phyloP scores from a whole-genome alignment of 2,888 invertebrate species.

The Lottia scabra region DNA sequence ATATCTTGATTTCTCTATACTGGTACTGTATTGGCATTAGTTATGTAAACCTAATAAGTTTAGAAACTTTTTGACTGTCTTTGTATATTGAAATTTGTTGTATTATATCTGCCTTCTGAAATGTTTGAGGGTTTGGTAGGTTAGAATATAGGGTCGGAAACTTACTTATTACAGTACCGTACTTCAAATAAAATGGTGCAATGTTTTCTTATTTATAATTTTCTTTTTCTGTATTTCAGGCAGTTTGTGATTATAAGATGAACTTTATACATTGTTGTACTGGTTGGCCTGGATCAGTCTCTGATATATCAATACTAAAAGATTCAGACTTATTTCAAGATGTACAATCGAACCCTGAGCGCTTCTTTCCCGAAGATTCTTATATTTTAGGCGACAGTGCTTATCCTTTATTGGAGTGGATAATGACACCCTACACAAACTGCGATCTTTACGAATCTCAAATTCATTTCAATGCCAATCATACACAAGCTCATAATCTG shows the following conservation, averaged over 20 bases:
- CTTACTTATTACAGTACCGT: too few species aligned
- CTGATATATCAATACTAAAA: slow-evolving; percentile 19
- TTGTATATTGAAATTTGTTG: too few species aligned
- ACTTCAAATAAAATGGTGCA: too few species aligned
- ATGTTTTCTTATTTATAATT: too few species aligned
- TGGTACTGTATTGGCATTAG: too few species aligned
- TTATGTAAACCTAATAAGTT: too few species aligned
- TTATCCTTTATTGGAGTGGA: slow-evolving; percentile 23
- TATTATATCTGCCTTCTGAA: too few species aligned
- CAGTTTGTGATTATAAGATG: slow-evolving; percentile 25
- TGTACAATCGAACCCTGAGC: slow-evolving; percentile 2
- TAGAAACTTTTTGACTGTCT: too few species aligned
- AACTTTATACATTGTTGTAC: slow-evolving; percentile 30
- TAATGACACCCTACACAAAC: slow-evolving; percentile 22
- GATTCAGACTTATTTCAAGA: slow-evolving; percentile 26
- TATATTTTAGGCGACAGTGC: slow-evolving; percentile 23
- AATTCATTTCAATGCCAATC: slow-evolving; percentile 15
- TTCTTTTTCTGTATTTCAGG: too few species aligned
- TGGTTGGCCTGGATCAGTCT: slow-evolving; percentile 29
- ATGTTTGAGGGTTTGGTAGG: too few species aligned
- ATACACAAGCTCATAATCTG: slow-evolving; percentile 1
- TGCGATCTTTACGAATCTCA: slow-evolving; percentile 13
- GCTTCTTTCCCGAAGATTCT: slow-evolving; percentile 21
- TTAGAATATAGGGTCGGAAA: too few species aligned
- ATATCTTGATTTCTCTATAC: too few species aligned